These are phyloP conservation scores for Enteromius argenteus DNA, from an alignment of 2,797 vertebrate species.

Conservation along the genomic window DNA sequence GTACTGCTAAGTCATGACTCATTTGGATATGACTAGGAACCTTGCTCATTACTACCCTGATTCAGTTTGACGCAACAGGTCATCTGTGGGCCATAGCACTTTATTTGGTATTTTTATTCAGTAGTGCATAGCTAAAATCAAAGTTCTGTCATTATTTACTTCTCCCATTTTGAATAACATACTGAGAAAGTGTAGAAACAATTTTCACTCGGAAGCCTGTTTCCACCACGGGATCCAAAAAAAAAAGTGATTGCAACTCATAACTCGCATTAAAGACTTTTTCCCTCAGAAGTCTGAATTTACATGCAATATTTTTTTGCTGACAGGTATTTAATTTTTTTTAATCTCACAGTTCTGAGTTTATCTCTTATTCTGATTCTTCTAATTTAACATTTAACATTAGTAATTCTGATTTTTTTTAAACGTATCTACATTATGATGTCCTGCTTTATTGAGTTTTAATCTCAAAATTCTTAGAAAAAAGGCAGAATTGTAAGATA, in stretches of 20 bases:
- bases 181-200: background rate
- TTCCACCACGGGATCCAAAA: no score
- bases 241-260: no score
- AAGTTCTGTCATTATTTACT: background rate
- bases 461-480: background rate
- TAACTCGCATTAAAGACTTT: background rate
- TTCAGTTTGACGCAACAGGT: constrained; percentile 25
- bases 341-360: background rate
- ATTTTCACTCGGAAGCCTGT: background rate
- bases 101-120: background rate
- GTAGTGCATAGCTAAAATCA: background rate
- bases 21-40: constrained; percentile 8
- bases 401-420: background rate
- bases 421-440: background rate
- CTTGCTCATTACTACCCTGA: background rate
- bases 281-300: background rate
- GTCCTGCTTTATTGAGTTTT: background rate
- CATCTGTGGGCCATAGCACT: background rate
- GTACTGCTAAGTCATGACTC: background rate
- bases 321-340: background rate
- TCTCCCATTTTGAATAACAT: background rate
- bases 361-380: background rate
- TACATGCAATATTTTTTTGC: background rate
- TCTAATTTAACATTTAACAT: background rate
- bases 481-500: background rate